A percentile compares a stretch with the other conserved stretches of the same genome.
phyloP scores from a whole-genome alignment of 2,113 vertebrate species.

The human (Homo sapiens) region DNA sequence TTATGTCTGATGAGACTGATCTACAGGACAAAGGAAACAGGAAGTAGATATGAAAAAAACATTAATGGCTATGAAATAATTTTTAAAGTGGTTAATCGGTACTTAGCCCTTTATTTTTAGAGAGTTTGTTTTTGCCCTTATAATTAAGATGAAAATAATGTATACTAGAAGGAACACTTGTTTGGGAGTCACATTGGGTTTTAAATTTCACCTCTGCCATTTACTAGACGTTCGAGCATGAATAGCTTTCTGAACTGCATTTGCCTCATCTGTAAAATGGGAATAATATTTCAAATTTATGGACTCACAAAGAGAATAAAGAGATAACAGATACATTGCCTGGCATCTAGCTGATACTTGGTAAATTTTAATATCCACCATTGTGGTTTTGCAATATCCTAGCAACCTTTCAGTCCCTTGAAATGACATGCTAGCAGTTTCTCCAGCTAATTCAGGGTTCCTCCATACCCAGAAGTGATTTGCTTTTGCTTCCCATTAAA shows the following conservation, averaged over 20 bases:
- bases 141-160: neutral
- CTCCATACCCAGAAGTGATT: neutral
- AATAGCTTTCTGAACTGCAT: neutral
- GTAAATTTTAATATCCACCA: neutral
- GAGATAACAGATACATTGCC: neutral
- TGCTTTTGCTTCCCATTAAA: constrained; percentile 20
- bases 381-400: neutral
- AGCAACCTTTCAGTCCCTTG: neutral
- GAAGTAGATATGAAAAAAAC: neutral
- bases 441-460: neutral
- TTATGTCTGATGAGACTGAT: neutral
- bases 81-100: neutral
- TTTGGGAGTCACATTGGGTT: neutral
- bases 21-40: neutral
- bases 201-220: neutral
- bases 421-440: neutral
- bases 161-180: neutral
- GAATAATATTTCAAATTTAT: neutral
- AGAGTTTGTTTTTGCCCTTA: constrained; percentile 17
- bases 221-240: neutral
- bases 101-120: neutral
- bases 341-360: neutral
- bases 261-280: constrained; percentile 14
- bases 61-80: neutral
- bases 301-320: neutral